phyloP scores from a whole-genome alignment of 2,888 invertebrate species.

The Lasius platythorax region DNA sequence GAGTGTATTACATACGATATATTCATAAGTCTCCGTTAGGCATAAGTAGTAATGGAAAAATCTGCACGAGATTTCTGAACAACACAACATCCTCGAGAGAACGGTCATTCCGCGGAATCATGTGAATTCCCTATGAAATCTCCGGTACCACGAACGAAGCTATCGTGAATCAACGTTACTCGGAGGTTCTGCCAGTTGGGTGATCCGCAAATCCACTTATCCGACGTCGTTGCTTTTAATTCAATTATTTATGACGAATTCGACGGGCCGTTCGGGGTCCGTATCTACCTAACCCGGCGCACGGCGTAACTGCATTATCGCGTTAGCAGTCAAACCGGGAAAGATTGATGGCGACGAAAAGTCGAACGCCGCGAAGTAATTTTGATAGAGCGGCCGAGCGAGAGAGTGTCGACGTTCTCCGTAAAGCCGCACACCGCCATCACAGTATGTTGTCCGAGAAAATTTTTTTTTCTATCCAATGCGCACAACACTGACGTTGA shows the following conservation, averaged over 20 bases:
- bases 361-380: constrained; percentile 58
- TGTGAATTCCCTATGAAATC: not conserved
- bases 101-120: not conserved
- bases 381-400: constrained; percentile 43
- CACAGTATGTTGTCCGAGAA: not conserved
- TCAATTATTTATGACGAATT: constrained; percentile 59
- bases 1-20: not conserved
- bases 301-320: constrained; percentile 60
- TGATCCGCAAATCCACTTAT: constrained; percentile 59
- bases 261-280: constrained; percentile 21
- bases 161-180: constrained; percentile 45
- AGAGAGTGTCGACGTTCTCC: not conserved
- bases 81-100: not conserved
- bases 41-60: not conserved
- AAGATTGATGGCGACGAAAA: constrained; percentile 60
- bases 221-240: constrained; percentile 50
- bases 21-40: not conserved
- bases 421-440: constrained; percentile 15
- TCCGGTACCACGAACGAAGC: not conserved
- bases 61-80: not conserved
- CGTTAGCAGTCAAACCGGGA: constrained; percentile 56
- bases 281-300: constrained; percentile 1
- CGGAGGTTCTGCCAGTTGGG: constrained; percentile 34
- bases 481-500: not conserved
- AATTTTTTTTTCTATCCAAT: not conserved